Conservation (phyloP, 2,113 vertebrate species). For the Cepphus grylle region DNA sequence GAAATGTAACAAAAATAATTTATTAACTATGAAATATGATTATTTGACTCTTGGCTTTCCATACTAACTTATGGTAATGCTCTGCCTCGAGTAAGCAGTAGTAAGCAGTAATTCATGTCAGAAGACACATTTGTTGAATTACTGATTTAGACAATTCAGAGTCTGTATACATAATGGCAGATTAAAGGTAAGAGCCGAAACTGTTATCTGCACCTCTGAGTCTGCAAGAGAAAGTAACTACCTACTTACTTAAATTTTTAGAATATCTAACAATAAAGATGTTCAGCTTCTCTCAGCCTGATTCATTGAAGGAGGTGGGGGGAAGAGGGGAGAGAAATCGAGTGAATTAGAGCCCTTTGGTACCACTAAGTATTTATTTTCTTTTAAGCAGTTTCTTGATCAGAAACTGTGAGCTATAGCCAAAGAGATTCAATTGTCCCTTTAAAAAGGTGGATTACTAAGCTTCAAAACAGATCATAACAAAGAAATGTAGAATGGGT, state of each 20-base stretch:
- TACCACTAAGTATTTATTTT: neutral
- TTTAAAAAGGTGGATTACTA: neutral
- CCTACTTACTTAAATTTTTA: neutral
- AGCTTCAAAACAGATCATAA: neutral
- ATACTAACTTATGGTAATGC: neutral
- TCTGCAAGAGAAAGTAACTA: neutral
- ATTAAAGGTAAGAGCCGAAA: neutral
- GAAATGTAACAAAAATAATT: neutral
- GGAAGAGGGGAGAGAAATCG: neutral
- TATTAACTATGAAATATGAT: neutral
- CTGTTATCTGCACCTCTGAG: neutral
- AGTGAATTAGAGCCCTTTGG: neutral
- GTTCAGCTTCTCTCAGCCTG: neutral
- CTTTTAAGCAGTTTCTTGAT: neutral
- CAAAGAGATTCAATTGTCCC: neutral
- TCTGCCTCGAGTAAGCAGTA: neutral
- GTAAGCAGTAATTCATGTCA: neutral
- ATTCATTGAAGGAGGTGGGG: neutral
- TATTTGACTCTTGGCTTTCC: neutral
- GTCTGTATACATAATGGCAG: neutral
- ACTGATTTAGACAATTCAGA: neutral
- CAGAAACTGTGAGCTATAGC: neutral
- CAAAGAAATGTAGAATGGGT: neutral
- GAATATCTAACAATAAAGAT: neutral
- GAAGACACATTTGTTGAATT: neutral